Conservation (phyloP, 2,797 vertebrate species). For the Anas bernieri region DNA sequence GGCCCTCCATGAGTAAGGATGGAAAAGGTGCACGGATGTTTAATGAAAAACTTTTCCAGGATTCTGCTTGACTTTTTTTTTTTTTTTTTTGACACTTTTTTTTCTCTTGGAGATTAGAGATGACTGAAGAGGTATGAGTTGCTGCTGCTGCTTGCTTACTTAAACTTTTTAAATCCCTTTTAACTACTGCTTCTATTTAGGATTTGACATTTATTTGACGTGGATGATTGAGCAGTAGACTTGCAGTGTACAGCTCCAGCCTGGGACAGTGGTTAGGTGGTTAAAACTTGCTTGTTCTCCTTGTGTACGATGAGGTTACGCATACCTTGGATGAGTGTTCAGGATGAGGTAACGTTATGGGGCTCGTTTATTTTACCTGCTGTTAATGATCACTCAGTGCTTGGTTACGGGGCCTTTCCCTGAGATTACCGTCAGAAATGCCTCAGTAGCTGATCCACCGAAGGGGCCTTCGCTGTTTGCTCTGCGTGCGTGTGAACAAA, state of each 20-base stretch:
- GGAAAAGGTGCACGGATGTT: not conserved
- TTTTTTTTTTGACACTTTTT: not conserved
- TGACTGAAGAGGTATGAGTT: not conserved
- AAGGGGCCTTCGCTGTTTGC: conserved; percentile 16
- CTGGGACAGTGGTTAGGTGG: not conserved
- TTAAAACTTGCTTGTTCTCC: not conserved
- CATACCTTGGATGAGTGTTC: not conserved
- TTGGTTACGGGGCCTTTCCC: not conserved
- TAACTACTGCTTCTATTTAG: not conserved
- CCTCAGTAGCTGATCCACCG: not conserved
- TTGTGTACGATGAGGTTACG: not conserved
- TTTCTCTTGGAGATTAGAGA: not conserved
- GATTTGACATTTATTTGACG: not conserved
- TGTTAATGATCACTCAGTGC: conserved; percentile 23
- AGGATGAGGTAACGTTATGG: not conserved
- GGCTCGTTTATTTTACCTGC: conserved; percentile 5
- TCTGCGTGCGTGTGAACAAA: not conserved
- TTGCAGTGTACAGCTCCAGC: not conserved
- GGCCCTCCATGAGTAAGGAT: not conserved
- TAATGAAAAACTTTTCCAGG: not conserved
- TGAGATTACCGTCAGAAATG: conserved; percentile 16
- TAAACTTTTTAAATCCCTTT: not conserved
- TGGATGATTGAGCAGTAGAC: not conserved
- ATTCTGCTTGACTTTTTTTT: no score
- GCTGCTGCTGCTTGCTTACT: not conserved